These are phyloP conservation scores for Melinaea marsaeus DNA, from an alignment of 2,888 invertebrate species.

Conservation along the genomic window DNA sequence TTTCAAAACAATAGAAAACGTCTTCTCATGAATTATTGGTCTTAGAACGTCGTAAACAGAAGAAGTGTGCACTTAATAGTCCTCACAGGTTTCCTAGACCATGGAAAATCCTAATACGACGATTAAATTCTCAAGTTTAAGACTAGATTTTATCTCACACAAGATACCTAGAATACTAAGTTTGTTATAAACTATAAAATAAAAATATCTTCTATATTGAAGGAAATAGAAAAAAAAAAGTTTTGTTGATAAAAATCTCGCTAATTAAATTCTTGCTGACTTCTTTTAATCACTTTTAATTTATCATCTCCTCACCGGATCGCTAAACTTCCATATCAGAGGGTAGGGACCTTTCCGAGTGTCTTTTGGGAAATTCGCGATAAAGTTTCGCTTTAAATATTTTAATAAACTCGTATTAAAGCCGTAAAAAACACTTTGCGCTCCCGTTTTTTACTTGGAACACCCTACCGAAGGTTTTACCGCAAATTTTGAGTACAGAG, in stretches of 20 bases:
- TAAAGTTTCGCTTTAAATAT: slow-evolving; percentile 75
- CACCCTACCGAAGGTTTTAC: slow-evolving; percentile 50
- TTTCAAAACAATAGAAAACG: not conserved
- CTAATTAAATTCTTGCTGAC: slow-evolving; percentile 49
- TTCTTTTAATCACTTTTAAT: slow-evolving; percentile 59
- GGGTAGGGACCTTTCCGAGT: slow-evolving; percentile 55
- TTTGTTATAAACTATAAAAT: too few relatives aligned
- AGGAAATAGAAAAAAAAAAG: not conserved
- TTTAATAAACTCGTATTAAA: slow-evolving; percentile 76
- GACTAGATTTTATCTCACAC: not conserved
- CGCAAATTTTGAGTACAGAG: slow-evolving; percentile 44
- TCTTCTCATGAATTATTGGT: not conserved
- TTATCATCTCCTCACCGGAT: slow-evolving; percentile 63
- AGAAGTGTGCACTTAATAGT: slow-evolving; percentile 4
- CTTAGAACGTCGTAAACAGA: not conserved
- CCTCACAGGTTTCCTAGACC: slow-evolving; percentile 3
- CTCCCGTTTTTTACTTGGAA: slow-evolving; percentile 61
- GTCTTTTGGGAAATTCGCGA: slow-evolving; percentile 74
- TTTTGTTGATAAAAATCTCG: slow-evolving; percentile 36
- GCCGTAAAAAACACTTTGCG: slow-evolving; percentile 75
- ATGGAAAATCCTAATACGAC: not conserved
- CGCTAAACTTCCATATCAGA: slow-evolving; percentile 56
- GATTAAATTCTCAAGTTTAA: not conserved
- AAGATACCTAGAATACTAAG: not conserved
- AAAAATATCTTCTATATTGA: not conserved